A percentile compares a stretch with the other conserved stretches of the same genome.
phyloP scores from a whole-genome alignment of 1,140 invertebrate species.

The Ditylenchus dipsaci region DNA sequence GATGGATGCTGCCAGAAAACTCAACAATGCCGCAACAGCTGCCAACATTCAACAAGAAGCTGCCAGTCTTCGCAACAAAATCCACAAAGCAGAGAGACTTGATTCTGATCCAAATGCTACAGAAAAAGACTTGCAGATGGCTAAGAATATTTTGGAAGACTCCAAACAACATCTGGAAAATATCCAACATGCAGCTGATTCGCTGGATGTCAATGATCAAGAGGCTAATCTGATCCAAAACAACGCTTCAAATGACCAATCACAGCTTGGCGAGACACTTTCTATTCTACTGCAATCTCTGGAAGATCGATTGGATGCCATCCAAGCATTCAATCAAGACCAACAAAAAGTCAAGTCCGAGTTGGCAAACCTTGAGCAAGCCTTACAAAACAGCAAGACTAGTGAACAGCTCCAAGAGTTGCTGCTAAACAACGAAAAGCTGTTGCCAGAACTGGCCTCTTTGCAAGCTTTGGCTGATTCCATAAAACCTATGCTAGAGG shows the following conservation, averaged over 20 bases:
- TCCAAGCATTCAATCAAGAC: background rate
- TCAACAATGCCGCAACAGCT: background rate
- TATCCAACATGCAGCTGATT: conserved; percentile 41
- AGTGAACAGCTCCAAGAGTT: background rate
- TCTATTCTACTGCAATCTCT: conserved; percentile 30
- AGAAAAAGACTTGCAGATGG: conserved; percentile 11
- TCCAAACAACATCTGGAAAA: conserved; percentile 15
- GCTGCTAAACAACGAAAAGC: background rate
- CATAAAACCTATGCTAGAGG: background rate
- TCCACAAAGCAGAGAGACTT: conserved; percentile 11
- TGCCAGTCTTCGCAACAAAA: background rate
- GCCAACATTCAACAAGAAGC: background rate
- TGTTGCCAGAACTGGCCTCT: background rate
- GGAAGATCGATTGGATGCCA: conserved; percentile 30
- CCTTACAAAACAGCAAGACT: background rate
- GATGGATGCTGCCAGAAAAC: background rate
- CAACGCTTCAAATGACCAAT: conserved; percentile 7
- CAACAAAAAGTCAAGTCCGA: background rate
- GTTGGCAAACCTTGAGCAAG: background rate
- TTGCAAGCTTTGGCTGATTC: background rate
- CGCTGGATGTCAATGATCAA: conserved; percentile 16
- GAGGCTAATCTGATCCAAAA: background rate
- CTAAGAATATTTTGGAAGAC: conserved; percentile 25
- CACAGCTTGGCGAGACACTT: background rate
- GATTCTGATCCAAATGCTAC: conserved; percentile 19